These are phyloP conservation scores for Apocheima hispidaria DNA, from an alignment of 2,888 invertebrate genomes.

Conservation along the genomic window DNA sequence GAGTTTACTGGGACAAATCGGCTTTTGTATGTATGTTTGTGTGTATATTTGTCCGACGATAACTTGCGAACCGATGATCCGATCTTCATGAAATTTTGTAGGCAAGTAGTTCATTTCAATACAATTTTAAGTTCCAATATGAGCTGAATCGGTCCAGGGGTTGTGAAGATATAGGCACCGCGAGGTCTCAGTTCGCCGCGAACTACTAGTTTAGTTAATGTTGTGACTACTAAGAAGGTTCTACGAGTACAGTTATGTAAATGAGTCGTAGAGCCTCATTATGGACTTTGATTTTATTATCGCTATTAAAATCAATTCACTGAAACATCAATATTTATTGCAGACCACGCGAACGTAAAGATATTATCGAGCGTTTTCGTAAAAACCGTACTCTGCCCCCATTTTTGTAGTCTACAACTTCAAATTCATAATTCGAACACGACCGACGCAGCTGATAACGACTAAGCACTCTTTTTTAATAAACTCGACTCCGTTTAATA, in stretches of 20 bases:
- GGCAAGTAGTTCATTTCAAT: too few species aligned
- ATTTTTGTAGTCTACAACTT: conserved; percentile 37
- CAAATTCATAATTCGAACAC: conserved; percentile 38
- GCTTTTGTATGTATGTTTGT: too few species aligned
- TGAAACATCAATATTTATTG: conserved; percentile 24
- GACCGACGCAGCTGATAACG: conserved; percentile 30
- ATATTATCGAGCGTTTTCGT: conserved; percentile 21
- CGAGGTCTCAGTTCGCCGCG: too few species aligned
- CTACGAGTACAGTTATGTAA: background rate
- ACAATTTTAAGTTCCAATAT: too few species aligned
- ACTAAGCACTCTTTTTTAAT: conserved; percentile 5
- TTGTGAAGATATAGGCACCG: too few species aligned
- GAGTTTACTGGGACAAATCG: too few species aligned
- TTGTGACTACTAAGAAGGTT: background rate
- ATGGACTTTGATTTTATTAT: conserved; percentile 15
- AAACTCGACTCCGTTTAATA: conserved; percentile 11
- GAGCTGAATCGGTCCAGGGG: too few species aligned
- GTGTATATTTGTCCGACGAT: too few species aligned
- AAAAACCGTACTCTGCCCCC: conserved; percentile 38
- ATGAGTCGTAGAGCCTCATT: background rate
- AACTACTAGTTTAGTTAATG: too few species aligned
- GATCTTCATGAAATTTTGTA: too few species aligned
- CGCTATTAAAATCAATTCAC: conserved; percentile 2
- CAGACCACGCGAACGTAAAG: conserved; percentile 10
- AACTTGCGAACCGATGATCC: too few species aligned